Conservation (phyloP, 2,888 invertebrate species). For the Agrochola macilenta region DNA sequence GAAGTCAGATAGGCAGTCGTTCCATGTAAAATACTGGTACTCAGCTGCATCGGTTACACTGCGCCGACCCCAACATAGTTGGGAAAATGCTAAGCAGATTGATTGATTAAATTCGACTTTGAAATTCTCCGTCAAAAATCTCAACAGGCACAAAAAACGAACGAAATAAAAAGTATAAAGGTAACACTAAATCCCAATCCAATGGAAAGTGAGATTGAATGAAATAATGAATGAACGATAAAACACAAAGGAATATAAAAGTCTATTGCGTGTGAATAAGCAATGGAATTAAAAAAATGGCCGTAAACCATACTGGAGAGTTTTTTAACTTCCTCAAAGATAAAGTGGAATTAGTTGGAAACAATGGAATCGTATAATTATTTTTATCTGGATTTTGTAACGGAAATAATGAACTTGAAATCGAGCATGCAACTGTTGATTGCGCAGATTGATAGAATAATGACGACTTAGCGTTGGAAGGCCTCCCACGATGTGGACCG, state of each 20-base stretch:
- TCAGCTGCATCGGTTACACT: too few species aligned
- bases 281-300: conserved; percentile 37
- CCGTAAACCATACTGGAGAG: conserved; percentile 36
- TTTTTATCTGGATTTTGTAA: conserved; percentile 51
- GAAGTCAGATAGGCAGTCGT: too few species aligned
- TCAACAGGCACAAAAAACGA: background rate
- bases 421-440: conserved; percentile 21
- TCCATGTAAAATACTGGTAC: too few species aligned
- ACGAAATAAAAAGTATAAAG: conserved; percentile 30
- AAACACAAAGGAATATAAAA: conserved; percentile 47
- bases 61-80: too few species aligned
- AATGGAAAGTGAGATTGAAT: conserved; percentile 46
- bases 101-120: background rate
- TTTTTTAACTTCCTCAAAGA: conserved; percentile 50
- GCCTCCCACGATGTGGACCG: too few species aligned
- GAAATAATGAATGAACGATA: conserved; percentile 57
- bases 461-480: too few species aligned
- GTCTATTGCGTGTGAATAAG: conserved; percentile 53
- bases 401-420: conserved; percentile 46
- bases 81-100: too few species aligned
- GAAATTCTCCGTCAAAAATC: conserved; percentile 5
- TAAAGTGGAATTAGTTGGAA: conserved; percentile 52
- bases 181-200: conserved; percentile 35
- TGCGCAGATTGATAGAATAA: background rate
- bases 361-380: conserved; percentile 51